These are phyloP conservation scores for Micrastur ruficollis DNA, from an alignment of 2,797 vertebrate species.

Conservation along the genomic window DNA sequence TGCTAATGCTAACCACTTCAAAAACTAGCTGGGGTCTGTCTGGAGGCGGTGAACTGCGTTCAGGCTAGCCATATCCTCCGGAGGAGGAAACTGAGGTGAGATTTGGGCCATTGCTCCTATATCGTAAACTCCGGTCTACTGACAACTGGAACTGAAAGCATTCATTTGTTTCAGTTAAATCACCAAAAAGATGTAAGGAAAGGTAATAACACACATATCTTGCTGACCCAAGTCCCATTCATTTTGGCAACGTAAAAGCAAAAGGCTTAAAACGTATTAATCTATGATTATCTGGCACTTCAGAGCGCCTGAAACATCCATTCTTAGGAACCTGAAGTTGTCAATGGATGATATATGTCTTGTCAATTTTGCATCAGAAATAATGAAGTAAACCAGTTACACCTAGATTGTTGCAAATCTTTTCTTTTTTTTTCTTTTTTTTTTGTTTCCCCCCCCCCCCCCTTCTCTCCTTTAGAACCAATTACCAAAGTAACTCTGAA, in stretches of 20 bases:
- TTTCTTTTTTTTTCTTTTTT: background rate
- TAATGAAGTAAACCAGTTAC: conserved; percentile 37
- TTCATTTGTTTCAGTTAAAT: background rate
- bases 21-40: background rate
- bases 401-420: background rate
- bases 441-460: background rate
- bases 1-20: background rate
- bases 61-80: background rate
- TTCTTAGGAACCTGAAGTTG: background rate
- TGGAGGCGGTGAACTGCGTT: fast-evolving
- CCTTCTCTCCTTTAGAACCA: conserved; percentile 13
- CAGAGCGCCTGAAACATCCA: background rate
- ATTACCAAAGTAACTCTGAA: conserved; percentile 50
- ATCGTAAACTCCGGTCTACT: background rate
- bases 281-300: background rate
- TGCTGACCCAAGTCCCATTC: background rate
- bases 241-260: background rate
- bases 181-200: background rate
- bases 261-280: background rate
- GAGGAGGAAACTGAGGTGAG: background rate
- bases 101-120: background rate
- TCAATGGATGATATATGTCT: background rate
- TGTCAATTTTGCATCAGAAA: conserved; percentile 41
- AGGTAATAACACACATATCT: background rate
- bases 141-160: background rate